Evolutionary conservation across 2,797 vertebrate species (phyloP).

Genomic region (Brotula barbata): DNA sequence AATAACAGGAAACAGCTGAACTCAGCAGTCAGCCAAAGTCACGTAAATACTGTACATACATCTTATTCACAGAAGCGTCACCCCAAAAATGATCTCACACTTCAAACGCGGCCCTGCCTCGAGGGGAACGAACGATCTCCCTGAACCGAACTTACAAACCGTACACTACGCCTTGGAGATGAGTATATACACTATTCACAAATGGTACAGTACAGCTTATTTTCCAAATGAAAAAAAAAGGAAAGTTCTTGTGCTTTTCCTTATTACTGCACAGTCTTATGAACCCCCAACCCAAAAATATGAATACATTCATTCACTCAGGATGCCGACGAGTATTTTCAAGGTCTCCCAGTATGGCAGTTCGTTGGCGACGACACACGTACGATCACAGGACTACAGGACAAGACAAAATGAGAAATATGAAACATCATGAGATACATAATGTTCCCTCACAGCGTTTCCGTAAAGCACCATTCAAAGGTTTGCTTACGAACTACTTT

Average conservation of each 20-base stretch:
- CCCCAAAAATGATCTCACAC: slow-evolving; percentile 47
- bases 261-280: slow-evolving; percentile 67
- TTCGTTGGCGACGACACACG: slow-evolving; percentile 54
- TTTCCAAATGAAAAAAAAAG: slow-evolving; percentile 58
- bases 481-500: slow-evolving; percentile 61
- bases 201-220: slow-evolving; percentile 67
- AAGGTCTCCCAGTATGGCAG: slow-evolving; percentile 66
- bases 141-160: slow-evolving; percentile 37
- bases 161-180: slow-evolving; percentile 63
- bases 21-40: slow-evolving; percentile 65
- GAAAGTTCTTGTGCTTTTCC: slow-evolving; percentile 76
- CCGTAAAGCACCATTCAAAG: slow-evolving; percentile 43
- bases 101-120: slow-evolving; percentile 51
- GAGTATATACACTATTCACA: slow-evolving; percentile 78
- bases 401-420: slow-evolving; percentile 28
- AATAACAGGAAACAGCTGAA: slow-evolving; percentile 68
- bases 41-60: slow-evolving; percentile 75
- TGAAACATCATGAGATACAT: slow-evolving; percentile 38
- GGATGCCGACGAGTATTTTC: slow-evolving; percentile 55
- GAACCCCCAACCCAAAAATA: slow-evolving; percentile 43
- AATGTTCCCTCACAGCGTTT: slow-evolving; percentile 47
- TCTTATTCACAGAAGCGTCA: slow-evolving; percentile 74
- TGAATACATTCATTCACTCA: slow-evolving; percentile 61
- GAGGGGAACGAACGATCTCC: slow-evolving; percentile 37
- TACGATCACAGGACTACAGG: slow-evolving; percentile 48